Percentiles rank a stretch among this genome's conserved stretches.
Evolutionary conservation across 2,888 invertebrate species (phyloP).

Genomic region (Resseliella maxima): DNA sequence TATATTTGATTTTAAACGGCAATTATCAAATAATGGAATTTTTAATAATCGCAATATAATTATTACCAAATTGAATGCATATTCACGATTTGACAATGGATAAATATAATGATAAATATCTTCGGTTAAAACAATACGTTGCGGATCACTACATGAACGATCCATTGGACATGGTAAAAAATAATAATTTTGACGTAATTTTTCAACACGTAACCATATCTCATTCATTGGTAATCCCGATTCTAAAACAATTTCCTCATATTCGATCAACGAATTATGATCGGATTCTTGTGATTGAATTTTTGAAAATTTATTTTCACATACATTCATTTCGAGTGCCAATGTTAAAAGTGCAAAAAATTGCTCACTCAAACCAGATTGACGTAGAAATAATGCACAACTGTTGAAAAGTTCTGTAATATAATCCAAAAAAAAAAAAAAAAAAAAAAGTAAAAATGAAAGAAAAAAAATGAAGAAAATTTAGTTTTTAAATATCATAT

Average conservation of each 20-base stretch:
- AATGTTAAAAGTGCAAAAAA: conserved; percentile 79
- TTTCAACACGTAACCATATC: conserved; percentile 81
- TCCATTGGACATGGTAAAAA: conserved; percentile 73
- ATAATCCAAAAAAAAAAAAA: not conserved
- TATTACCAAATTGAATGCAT: conserved; percentile 72
- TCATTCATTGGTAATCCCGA: conserved; percentile 78
- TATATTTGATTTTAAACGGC: conserved; percentile 66
- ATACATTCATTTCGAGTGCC: conserved; percentile 76
- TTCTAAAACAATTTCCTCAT: conserved; percentile 73
- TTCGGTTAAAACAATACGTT: conserved; percentile 74
- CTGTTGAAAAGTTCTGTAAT: conserved; percentile 69
- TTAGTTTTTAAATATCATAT: too few species aligned
- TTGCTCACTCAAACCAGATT: conserved; percentile 80
- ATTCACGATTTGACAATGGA: conserved; percentile 72
- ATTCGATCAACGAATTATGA: conserved; percentile 68
- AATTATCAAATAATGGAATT: conserved; percentile 70
- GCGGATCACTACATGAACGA: conserved; percentile 72
- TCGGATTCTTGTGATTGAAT: conserved; percentile 62
- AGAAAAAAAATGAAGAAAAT: conserved; percentile 17
- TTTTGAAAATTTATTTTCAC: conserved; percentile 65
- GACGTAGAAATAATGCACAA: conserved; percentile 72
- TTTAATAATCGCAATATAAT: conserved; percentile 71
- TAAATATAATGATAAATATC: conserved; percentile 77
- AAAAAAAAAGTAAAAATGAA: not conserved
- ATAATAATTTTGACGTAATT: conserved; percentile 77